Evolutionary conservation across 2,113 vertebrate species (phyloP).

Genomic region (Pomatorhinus ruficollis): DNA sequence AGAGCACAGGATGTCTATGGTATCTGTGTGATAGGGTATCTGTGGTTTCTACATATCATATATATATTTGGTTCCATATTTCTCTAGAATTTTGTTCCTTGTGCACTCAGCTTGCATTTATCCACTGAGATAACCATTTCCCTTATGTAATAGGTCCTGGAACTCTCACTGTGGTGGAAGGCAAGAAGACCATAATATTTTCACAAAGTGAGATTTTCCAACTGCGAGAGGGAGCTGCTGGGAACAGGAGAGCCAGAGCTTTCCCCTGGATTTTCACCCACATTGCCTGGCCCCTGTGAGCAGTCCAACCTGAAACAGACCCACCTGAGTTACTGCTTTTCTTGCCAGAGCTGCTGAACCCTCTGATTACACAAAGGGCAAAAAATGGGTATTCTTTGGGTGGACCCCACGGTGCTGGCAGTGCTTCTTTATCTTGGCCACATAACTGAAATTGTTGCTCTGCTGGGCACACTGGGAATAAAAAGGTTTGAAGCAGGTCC

Average conservation of each 20-base stretch:
- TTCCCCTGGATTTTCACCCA: neutral
- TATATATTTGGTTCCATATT: neutral
- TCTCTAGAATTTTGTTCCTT: neutral
- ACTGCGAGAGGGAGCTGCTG: neutral
- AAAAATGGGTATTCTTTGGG: constrained; percentile 22
- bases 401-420: neutral
- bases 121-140: neutral
- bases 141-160: neutral
- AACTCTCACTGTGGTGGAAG: neutral
- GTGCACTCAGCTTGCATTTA: neutral
- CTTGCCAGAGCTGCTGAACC: neutral
- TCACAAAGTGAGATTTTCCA: neutral
- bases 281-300: neutral
- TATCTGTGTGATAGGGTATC: neutral
- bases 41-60: neutral
- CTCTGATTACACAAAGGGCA: neutral
- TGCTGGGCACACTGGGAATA: neutral
- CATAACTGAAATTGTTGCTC: neutral
- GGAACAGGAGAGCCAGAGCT: neutral
- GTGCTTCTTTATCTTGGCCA: constrained; percentile 23
- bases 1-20: neutral
- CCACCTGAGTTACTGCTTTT: neutral
- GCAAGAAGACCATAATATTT: neutral
- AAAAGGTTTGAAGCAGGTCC: neutral
- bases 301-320: neutral